These are phyloP conservation scores for Asobara japonica DNA, from an alignment of 1,140 invertebrate genomes.

Conservation along the genomic window DNA sequence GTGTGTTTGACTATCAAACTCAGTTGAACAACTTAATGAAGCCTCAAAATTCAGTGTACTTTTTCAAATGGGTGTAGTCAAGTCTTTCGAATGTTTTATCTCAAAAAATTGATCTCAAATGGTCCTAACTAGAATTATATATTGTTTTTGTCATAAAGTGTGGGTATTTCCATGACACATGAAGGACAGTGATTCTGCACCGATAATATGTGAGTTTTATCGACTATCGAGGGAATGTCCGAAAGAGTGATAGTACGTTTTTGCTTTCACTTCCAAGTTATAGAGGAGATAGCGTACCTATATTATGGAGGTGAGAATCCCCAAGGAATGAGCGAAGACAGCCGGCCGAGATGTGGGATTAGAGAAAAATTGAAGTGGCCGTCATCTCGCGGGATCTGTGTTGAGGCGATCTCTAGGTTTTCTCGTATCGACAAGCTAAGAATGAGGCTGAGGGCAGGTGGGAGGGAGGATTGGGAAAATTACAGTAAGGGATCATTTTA, in stretches of 20 bases:
- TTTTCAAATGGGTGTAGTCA: too few relatives aligned
- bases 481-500: neutral
- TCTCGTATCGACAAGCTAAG: conserved; percentile 35
- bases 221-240: neutral
- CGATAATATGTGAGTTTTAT: neutral
- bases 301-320: neutral
- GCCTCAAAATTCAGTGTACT: too few relatives aligned
- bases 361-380: conserved; percentile 46
- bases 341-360: conserved; percentile 44
- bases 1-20: too few relatives aligned
- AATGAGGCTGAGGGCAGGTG: neutral
- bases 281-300: neutral
- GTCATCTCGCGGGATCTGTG: conserved; percentile 36
- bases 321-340: conserved; percentile 25
- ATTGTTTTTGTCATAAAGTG: too few relatives aligned
- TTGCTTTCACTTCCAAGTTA: neutral
- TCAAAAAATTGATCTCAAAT: too few relatives aligned
- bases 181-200: neutral
- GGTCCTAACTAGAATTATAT: too few relatives aligned
- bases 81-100: too few relatives aligned
- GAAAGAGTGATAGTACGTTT: neutral
- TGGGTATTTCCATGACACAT: too few relatives aligned
- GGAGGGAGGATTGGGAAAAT: neutral
- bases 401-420: conserved; percentile 20
- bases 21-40: too few relatives aligned